phyloP scores from a whole-genome alignment of 2,797 vertebrate genomes.

The Myotis pilosus region DNA sequence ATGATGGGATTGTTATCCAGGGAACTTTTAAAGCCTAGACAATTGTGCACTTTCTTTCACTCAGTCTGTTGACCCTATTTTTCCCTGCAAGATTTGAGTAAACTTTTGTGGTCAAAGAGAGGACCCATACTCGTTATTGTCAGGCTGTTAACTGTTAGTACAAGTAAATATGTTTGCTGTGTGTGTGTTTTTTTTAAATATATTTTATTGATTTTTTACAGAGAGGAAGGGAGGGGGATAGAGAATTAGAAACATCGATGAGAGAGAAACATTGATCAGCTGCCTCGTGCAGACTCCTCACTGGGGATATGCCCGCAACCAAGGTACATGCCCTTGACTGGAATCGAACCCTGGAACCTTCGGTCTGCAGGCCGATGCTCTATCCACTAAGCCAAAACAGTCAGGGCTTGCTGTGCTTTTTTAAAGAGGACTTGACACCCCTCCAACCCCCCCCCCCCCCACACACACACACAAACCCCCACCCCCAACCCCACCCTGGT shows the following conservation, averaged over 20 bases:
- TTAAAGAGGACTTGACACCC: background rate
- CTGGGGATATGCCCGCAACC: too few species aligned
- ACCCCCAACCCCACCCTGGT: too few species aligned
- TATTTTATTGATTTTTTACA: too few species aligned
- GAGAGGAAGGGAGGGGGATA: too few species aligned
- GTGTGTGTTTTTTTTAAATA: background rate
- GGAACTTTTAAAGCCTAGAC: background rate
- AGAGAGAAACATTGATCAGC: too few species aligned
- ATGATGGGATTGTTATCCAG: background rate
- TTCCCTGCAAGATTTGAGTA: background rate
- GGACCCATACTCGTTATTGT: background rate
- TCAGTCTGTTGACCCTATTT: background rate
- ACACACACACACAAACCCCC: too few species aligned
- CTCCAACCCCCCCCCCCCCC: accelerated
- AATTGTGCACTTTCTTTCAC: background rate
- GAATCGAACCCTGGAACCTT: too few species aligned
- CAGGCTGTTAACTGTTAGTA: background rate
- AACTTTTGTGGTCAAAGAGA: background rate
- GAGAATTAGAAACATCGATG: too few species aligned
- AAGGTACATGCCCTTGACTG: too few species aligned
- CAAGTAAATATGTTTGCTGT: background rate
- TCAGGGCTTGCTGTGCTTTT: background rate
- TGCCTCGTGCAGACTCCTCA: too few species aligned
- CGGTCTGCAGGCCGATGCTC: too few species aligned
- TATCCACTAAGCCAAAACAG: too few species aligned